Evolutionary conservation across 35 echinoderm and acorn worm species (phyloP).

Genomic region (Amphiura filiformis): DNA sequence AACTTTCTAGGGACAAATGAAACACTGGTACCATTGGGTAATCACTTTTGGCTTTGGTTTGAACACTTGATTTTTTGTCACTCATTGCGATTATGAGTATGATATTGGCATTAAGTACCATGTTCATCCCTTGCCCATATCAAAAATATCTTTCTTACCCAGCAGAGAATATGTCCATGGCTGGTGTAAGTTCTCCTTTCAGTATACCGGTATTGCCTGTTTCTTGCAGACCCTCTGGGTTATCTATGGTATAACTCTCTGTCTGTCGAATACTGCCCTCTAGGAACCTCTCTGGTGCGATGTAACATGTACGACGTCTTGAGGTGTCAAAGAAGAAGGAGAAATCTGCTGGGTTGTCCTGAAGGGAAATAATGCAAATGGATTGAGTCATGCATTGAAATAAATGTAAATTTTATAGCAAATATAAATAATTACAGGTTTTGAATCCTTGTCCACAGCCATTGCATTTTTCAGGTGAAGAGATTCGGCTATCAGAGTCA

Average conservation of each 20-base stretch:
- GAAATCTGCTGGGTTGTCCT: constrained; percentile 97
- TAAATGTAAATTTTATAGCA: too few species aligned
- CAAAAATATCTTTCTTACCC: constrained; percentile 60
- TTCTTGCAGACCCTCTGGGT: constrained; percentile 62
- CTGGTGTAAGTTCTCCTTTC: constrained; percentile 78
- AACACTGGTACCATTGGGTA: too few species aligned
- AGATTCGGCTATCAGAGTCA: not conserved
- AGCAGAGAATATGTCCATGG: constrained; percentile 84
- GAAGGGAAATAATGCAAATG: not conserved
- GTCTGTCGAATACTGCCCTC: constrained; percentile 70
- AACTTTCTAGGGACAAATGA: too few species aligned
- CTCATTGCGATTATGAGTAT: too few species aligned
- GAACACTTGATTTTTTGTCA: too few species aligned
- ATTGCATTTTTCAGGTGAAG: not conserved
- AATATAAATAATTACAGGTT: too few species aligned
- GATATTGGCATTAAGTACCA: too few species aligned
- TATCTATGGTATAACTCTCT: constrained; percentile 30
- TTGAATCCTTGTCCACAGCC: too few species aligned
- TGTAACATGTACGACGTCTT: constrained; percentile 91
- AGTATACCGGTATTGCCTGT: constrained; percentile 26
- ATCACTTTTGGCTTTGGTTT: too few species aligned
- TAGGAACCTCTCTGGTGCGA: constrained; percentile 87
- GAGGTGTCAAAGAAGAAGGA: constrained; percentile 97
- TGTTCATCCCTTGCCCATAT: too few species aligned
- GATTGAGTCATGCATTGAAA: too few species aligned